phyloP scores from a whole-genome alignment of 2,888 invertebrate genomes.

The Lottia gigantea region DNA sequence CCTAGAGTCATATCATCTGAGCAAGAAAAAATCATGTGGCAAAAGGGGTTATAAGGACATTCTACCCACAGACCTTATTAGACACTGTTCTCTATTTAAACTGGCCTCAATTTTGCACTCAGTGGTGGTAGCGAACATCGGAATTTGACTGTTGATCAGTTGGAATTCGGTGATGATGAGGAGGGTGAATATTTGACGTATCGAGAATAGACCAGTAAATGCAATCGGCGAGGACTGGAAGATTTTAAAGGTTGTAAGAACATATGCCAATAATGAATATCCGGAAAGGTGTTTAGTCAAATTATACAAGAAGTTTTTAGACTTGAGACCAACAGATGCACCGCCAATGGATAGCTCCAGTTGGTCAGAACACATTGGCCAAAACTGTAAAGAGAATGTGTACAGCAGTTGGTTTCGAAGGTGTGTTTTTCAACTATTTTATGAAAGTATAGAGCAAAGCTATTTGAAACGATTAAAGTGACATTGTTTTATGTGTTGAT shows the following conservation, averaged over 20 bases:
- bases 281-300: too few relatives aligned
- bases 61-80: not conserved
- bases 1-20: constrained; percentile 4
- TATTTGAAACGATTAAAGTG: too few relatives aligned
- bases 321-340: not conserved
- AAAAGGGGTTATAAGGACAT: constrained; percentile 8
- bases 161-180: constrained; percentile 1
- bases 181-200: too few relatives aligned
- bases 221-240: too few relatives aligned
- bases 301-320: not conserved
- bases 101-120: constrained; percentile 9
- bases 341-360: not conserved
- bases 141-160: constrained; percentile 10
- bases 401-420: not conserved
- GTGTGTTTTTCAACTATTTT: not conserved
- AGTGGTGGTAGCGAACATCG: constrained; percentile 8
- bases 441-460: too few relatives aligned
- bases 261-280: too few relatives aligned
- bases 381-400: constrained; percentile 7
- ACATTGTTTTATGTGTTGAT: too few relatives aligned
- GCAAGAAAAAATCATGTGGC: constrained; percentile 11
- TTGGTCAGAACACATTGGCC: constrained; percentile 1
- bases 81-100: constrained; percentile 11
- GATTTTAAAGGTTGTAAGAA: too few relatives aligned
- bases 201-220: too few relatives aligned